phyloP scores from a whole-genome alignment of 2,888 invertebrate genomes.

The Amblyteles armatorius region DNA sequence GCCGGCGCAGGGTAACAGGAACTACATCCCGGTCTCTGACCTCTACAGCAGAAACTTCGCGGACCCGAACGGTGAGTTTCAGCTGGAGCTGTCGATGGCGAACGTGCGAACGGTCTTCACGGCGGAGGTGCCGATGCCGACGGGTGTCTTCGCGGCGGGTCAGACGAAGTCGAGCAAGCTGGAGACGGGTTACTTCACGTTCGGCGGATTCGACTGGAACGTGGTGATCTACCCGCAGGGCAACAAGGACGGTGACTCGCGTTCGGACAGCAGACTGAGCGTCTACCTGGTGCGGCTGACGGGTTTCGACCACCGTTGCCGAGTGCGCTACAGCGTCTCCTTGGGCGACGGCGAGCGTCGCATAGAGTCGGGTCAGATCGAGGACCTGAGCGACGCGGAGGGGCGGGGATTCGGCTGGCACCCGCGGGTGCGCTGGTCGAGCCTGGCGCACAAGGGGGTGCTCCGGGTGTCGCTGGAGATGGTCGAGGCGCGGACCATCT shows the following conservation, averaged over 20 bases:
- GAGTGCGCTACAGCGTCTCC: constrained; percentile 90
- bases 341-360: constrained; percentile 90
- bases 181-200: constrained; percentile 90
- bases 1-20: constrained; percentile 90
- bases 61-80: constrained; percentile 92
- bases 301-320: constrained; percentile 93
- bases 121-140: constrained; percentile 87
- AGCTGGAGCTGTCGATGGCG: constrained; percentile 92
- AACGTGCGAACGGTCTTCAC: constrained; percentile 91
- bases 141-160: constrained; percentile 79
- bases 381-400: constrained; percentile 90
- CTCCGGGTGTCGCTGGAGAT: constrained; percentile 91
- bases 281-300: constrained; percentile 90
- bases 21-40: constrained; percentile 90
- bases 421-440: constrained; percentile 88
- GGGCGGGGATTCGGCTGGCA: constrained; percentile 91
- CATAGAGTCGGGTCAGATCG: constrained; percentile 89
- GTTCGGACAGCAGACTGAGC: constrained; percentile 85
- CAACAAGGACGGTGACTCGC: constrained; percentile 85
- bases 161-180: constrained; percentile 84
- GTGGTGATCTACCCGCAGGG: constrained; percentile 88
- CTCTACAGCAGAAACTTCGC: constrained; percentile 90
- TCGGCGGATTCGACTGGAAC: constrained; percentile 94
- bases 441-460: constrained; percentile 87
- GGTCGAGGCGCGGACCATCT: constrained; percentile 90